Percentiles rank a stretch among this genome's conserved stretches.
Conservation (phyloP, 1,140 invertebrate genomes). For the Hesperophylax magnus region DNA sequence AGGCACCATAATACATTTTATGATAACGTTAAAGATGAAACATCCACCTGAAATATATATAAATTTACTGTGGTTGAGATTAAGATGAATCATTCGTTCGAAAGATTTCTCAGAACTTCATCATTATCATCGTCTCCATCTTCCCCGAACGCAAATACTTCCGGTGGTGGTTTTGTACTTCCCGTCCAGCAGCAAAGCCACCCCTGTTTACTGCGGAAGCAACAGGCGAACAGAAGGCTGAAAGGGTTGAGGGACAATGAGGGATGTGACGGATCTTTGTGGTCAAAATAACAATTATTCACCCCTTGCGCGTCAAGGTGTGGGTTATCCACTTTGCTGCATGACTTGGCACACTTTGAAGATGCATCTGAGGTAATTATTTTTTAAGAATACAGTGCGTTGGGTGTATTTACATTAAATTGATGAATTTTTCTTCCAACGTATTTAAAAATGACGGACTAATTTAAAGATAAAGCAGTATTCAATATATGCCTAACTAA, state of each 20-base stretch:
- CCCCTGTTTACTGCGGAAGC: conserved; percentile 9
- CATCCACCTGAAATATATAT: neutral
- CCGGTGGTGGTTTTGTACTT: conserved; percentile 1
- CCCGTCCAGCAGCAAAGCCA: neutral
- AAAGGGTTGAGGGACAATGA: conserved; percentile 19
- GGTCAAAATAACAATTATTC: conserved; percentile 22
- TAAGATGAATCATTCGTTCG: too few relatives aligned
- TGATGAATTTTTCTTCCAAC: neutral
- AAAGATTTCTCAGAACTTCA: neutral
- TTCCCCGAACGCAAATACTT: neutral
- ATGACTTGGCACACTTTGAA: neutral
- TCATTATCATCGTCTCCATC: neutral
- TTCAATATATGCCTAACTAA: too few relatives aligned
- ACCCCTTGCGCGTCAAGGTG: neutral
- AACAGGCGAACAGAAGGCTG: conserved; percentile 13
- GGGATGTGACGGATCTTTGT: conserved; percentile 22
- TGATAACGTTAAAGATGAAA: neutral
- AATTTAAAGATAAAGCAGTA: too few relatives aligned
- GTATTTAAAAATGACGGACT: too few relatives aligned
- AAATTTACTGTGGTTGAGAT: neutral
- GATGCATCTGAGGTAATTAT: neutral
- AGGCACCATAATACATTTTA: neutral
- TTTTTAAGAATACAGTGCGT: neutral
- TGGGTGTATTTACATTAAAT: neutral
- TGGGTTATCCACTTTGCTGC: neutral